A percentile compares a stretch with the other conserved stretches of the same genome.
Evolutionary conservation across 2,888 invertebrate species (phyloP).

Genomic region (Deilephila porcellus): DNA sequence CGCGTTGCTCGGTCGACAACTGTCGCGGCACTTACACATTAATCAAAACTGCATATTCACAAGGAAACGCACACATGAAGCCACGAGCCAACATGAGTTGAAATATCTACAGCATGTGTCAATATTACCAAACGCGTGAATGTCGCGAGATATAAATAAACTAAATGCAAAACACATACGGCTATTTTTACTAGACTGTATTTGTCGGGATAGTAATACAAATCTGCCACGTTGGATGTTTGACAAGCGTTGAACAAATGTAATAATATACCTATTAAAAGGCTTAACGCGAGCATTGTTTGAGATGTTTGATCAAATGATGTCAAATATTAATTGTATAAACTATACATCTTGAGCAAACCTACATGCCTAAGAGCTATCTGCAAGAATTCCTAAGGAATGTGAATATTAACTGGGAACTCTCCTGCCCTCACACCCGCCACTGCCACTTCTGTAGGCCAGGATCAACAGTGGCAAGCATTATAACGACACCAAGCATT

Average conservation of each 20-base stretch:
- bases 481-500: too few species aligned
- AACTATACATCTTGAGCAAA: background rate
- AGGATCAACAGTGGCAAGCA: too few species aligned
- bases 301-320: slow-evolving; percentile 7
- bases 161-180: background rate
- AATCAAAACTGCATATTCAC: too few species aligned
- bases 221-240: background rate
- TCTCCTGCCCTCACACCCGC: too few species aligned
- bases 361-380: too few species aligned
- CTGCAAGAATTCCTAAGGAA: too few species aligned
- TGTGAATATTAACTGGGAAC: too few species aligned
- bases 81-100: too few species aligned
- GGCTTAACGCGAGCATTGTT: slow-evolving; percentile 7
- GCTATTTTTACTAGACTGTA: background rate
- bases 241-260: slow-evolving; percentile 6
- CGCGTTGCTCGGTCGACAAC: too few species aligned
- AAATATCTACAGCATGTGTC: background rate
- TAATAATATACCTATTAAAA: background rate
- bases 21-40: too few species aligned
- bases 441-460: too few species aligned
- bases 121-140: background rate
- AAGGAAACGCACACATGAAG: too few species aligned
- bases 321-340: slow-evolving; percentile 6
- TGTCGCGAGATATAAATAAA: slow-evolving; percentile 1
- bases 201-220: background rate